These are phyloP conservation scores for Neoitamus cyanurus DNA, from an alignment of 2,888 invertebrate genomes.

Conservation along the genomic window DNA sequence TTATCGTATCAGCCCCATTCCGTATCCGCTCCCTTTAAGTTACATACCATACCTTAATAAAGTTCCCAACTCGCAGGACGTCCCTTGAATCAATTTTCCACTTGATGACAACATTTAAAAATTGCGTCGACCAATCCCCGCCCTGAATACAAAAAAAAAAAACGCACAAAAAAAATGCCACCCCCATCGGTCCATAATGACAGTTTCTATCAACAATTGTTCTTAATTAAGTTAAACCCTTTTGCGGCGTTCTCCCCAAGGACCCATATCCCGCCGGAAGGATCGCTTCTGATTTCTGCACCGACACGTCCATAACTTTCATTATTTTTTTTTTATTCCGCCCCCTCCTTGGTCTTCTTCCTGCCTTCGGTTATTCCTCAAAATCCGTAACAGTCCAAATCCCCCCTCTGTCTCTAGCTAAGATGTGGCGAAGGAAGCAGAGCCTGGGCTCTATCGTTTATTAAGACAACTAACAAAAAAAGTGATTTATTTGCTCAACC, in stretches of 20 bases:
- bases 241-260: conserved; percentile 36
- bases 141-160: background rate
- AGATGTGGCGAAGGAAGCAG: background rate
- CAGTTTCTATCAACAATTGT: conserved; percentile 48
- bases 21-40: background rate
- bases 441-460: conserved; percentile 38
- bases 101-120: background rate
- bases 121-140: background rate
- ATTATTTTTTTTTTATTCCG: conserved; percentile 22
- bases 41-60: background rate
- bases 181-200: conserved; percentile 32
- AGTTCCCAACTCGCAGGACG: background rate
- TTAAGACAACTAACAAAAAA: conserved; percentile 56
- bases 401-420: background rate
- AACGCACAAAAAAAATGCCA: background rate
- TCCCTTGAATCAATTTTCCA: background rate
- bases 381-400: conserved; percentile 42
- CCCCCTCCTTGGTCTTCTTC: background rate
- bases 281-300: conserved; percentile 38
- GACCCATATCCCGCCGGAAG: conserved; percentile 1
- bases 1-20: no score
- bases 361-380: conserved; percentile 10
- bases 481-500: conserved; percentile 63
- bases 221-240: conserved; percentile 48
- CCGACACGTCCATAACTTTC: background rate